These are phyloP conservation scores for Rhodeus uyekii DNA, from an alignment of 2,797 vertebrate species.

Conservation along the genomic window DNA sequence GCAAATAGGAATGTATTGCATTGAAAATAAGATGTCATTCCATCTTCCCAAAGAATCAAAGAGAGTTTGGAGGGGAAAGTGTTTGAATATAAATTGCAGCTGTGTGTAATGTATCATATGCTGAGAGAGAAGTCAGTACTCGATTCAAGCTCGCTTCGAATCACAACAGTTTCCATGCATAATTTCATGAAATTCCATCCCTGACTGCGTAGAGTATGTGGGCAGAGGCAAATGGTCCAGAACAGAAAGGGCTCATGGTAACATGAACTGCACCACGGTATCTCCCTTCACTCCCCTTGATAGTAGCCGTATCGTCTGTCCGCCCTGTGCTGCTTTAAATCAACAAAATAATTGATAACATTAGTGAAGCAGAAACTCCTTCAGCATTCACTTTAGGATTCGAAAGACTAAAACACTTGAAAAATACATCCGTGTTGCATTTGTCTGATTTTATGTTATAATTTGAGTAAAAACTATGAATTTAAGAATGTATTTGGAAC, in stretches of 20 bases:
- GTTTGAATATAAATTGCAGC: not conserved
- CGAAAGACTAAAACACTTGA: not conserved
- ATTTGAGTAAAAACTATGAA: not conserved
- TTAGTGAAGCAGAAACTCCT: not conserved
- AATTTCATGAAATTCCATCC: not conserved
- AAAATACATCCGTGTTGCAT: not conserved
- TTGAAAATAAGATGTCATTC: not conserved
- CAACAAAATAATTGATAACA: not conserved
- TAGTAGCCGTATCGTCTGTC: no score
- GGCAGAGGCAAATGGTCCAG: not conserved
- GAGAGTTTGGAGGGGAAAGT: not conserved
- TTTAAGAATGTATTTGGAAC: not conserved
- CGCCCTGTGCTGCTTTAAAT: no score
- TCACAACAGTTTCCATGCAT: not conserved
- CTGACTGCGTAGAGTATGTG: not conserved
- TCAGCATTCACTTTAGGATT: not conserved
- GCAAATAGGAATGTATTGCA: not conserved
- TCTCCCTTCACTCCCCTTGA: not conserved
- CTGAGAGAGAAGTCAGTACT: not conserved
- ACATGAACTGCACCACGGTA: not conserved
- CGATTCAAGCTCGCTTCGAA: not conserved
- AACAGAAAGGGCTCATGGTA: not conserved
- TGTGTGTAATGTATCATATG: not conserved
- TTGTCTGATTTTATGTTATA: not conserved
- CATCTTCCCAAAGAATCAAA: not conserved